These are phyloP conservation scores for Mercenaria mercenaria DNA, from an alignment of 1,140 invertebrate genomes.

Conservation along the genomic window DNA sequence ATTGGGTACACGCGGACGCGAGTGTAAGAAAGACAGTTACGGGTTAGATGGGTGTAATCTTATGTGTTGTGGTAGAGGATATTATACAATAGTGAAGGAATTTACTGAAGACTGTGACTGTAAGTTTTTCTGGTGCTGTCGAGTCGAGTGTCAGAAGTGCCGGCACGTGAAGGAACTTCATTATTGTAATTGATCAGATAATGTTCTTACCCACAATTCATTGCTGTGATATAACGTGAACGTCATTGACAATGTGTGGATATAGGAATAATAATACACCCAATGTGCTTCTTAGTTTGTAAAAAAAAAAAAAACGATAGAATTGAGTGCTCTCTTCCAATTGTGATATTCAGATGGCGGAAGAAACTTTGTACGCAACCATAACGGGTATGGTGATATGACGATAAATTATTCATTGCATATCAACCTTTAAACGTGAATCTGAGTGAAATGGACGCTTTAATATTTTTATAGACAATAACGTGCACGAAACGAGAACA, in stretches of 20 bases:
- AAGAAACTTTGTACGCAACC: background rate
- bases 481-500: background rate
- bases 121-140: slow-evolving; percentile 97
- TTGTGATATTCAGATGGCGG: slow-evolving; percentile 21
- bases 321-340: slow-evolving; percentile 10
- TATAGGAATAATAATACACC: slow-evolving; percentile 9
- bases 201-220: background rate
- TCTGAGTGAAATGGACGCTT: slow-evolving; percentile 5
- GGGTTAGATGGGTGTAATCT: slow-evolving; percentile 87
- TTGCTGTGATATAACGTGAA: background rate
- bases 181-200: slow-evolving; percentile 91
- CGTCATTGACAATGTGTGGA: background rate
- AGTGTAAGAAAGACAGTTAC: slow-evolving; percentile 86
- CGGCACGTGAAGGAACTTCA: slow-evolving; percentile 92
- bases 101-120: slow-evolving; percentile 97
- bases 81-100: slow-evolving; percentile 94
- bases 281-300: slow-evolving; percentile 51
- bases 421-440: background rate
- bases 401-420: background rate
- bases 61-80: slow-evolving; percentile 92
- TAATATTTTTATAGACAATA: background rate
- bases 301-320: background rate
- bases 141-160: slow-evolving; percentile 95
- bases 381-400: background rate
- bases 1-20: slow-evolving; percentile 85